Percentiles rank a stretch among this genome's conserved stretches.
Evolutionary conservation across 1,140 invertebrate genomes (phyloP).

Genomic region (Drosophila nebulosa): DNA sequence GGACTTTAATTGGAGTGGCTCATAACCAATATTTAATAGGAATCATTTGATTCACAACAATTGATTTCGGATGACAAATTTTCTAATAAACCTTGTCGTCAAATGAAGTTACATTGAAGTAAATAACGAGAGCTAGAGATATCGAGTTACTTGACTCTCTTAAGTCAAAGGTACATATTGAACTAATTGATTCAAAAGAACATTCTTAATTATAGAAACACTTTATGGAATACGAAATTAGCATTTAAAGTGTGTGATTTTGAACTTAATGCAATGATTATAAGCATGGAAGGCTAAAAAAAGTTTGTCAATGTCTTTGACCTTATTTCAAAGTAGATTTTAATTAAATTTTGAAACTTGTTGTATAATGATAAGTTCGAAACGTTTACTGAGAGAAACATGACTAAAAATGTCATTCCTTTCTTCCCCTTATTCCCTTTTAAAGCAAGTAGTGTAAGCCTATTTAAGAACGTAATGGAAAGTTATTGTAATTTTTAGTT

Average conservation of each 20-base stretch:
- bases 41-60: neutral
- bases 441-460: no score
- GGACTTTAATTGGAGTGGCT: slow-evolving; percentile 7
- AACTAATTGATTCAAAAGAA: neutral
- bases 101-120: neutral
- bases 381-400: no score
- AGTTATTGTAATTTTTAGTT: no score
- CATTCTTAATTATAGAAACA: neutral
- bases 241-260: no score
- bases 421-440: no score
- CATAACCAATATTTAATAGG: neutral
- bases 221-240: neutral
- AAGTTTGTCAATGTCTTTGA: no score
- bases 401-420: no score
- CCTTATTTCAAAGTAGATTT: no score
- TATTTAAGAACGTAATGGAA: no score
- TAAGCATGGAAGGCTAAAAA: no score
- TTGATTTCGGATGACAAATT: neutral
- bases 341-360: no score
- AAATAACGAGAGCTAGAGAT: neutral
- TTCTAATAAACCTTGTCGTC: neutral
- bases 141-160: neutral
- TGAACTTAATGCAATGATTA: neutral
- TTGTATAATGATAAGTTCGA: no score
- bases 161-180: neutral